Evolutionary conservation across 2,113 vertebrate genomes (phyloP).

Genomic region (Gasterosteus nipponicus): DNA sequence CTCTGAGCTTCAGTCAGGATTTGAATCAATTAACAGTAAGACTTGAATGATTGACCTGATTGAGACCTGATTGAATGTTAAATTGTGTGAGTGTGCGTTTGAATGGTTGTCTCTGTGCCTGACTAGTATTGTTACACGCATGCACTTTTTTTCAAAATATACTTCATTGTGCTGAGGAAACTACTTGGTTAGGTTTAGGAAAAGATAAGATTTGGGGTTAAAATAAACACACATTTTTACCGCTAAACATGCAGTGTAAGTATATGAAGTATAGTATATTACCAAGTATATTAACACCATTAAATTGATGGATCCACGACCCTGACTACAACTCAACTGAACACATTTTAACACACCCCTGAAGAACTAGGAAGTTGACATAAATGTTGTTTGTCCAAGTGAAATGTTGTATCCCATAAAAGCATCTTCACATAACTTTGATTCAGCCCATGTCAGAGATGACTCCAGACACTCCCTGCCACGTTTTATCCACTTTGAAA

Average conservation of each 20-base stretch:
- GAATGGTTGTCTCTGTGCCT: too few species aligned
- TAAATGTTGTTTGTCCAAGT: conserved; percentile 17
- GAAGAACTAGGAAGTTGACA: neutral
- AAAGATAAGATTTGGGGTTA: neutral
- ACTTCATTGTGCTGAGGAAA: neutral
- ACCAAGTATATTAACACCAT: neutral
- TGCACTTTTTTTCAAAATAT: neutral
- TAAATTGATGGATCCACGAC: neutral
- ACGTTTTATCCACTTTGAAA: conserved; percentile 56
- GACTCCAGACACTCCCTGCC: conserved; percentile 29
- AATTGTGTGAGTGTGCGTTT: too few species aligned
- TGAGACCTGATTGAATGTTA: too few species aligned
- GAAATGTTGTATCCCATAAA: conserved; percentile 33
- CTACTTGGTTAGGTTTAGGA: neutral
- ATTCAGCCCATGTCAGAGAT: conserved; percentile 34
- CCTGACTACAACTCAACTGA: neutral
- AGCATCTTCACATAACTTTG: conserved; percentile 25
- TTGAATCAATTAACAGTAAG: conserved; percentile 19
- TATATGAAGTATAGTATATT: too few species aligned
- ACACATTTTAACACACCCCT: neutral
- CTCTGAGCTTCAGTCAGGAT: neutral
- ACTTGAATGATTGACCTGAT: neutral
- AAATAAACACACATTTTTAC: neutral
- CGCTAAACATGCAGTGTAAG: neutral
- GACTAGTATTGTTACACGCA: neutral